Base-by-base conservation (phyloP, 1,140 invertebrate genomes). In the Spodoptera litura region DNA sequence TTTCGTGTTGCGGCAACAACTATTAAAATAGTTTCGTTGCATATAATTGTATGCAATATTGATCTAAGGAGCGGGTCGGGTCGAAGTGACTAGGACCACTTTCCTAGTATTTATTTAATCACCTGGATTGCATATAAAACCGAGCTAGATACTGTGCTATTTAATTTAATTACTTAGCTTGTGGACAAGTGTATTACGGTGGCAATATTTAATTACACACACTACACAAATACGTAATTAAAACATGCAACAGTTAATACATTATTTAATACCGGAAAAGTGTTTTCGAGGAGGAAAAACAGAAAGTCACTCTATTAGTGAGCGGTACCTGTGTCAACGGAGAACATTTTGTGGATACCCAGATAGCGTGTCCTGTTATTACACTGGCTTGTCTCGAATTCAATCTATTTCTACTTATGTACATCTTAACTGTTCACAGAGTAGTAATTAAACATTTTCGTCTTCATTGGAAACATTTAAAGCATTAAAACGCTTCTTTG, bases 361-460 rank as follows among this genome's bases (percentile, higher is more conserved):
- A 20, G 20, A 20, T 20, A 20, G 20, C 20, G 20, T 20, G 20
- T 20, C 20, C 20, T 20, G 20, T 20, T 20, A 59, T 73, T 51
- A 59, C 11, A 20, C n/a, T 27, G 15, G 15, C 38, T 49, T 51
- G 38, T 35, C 38, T 73, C 10, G 44, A 20, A 25, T 51, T 44
- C 15, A 20, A 61, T 74, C 44, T 74, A 61, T 52, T 52, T 61
- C 31, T 44, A 13, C 13, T 35, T 61, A n/a, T n/a, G n/a, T n/a
- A 20, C 71, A 27, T n/a, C 20, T 74, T 61, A 74, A 59, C 35
- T 74, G 4, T n/a, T 25, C 51, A 31, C 12, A 51, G 35, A 31
- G 44, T 20, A 27, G 53, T 72, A 72, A 74, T 74, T 74, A 61
- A 74, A 59, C 64, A 68, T 51, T 31, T 68, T 53, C 49, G 49